Base-by-base conservation (phyloP, 2,113 vertebrate species). In the Hippopotamus amphibius region DNA sequence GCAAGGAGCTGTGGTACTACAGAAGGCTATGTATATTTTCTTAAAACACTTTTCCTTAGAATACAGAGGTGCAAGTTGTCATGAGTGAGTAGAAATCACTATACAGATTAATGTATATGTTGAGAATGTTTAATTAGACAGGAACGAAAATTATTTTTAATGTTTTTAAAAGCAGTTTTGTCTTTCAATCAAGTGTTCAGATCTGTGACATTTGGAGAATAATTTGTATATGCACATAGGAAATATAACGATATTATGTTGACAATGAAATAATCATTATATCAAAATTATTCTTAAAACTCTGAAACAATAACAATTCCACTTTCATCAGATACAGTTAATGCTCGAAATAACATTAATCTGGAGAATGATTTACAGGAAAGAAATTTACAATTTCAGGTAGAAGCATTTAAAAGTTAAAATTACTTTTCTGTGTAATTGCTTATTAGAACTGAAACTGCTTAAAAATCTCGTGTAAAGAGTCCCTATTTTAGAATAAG, bases 241-340 rank as follows among this genome's bases (percentile, higher is more conserved):
- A 41, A 95, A 89, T 87, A 82, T 22, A 66, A 76, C 11, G 37
- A 50, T 48, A 91, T 17, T 85, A 53, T 87, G 69, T 81, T 41
- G 41, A 82, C 30, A 93, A 26, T 71, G n/a, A 92, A 92, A 68
- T 79, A 93, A 77, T 37, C 14, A 86, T 82, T 61, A n/a, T 22
- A 89, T 82, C 10, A 79, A 86, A 97, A 79, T 95, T 88, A 76
- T 50, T 80, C 50, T 95, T 95, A 74, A 84, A 89, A 90, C 0
- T 71, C 46, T 33, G 74, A 92, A 82, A 72, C 24, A 96, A 55
- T 65, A 71, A 53, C 2, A 71, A 24, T 59, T 55, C 16, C 65
- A 63, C 28, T 92, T 92, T 92, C 22, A 43, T 83, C 66, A 94
- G 57, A 87, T 80, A 28, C 26, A 69, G 21, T 74, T 92, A 88